Conservation (phyloP, 2,113 vertebrate genomes). For the Heterotis niloticus region DNA sequence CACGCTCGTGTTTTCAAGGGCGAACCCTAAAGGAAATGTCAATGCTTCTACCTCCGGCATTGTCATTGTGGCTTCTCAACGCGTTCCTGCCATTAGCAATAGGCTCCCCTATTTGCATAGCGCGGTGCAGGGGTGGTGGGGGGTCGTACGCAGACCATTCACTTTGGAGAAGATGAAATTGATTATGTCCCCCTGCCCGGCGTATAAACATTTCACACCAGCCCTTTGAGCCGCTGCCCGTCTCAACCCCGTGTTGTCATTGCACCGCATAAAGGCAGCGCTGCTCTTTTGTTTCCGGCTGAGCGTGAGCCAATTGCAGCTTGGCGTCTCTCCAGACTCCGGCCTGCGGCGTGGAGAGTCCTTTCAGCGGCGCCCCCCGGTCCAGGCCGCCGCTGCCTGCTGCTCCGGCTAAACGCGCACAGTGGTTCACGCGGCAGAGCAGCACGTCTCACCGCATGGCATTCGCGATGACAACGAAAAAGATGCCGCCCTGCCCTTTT, state of each 20-base stretch:
- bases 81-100: background rate
- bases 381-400: conserved; percentile 23
- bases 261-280: conserved; percentile 33
- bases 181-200: background rate
- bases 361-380: conserved; percentile 25
- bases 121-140: background rate
- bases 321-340: conserved; percentile 44
- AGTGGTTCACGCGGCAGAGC: conserved; percentile 34
- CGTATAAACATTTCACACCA: background rate
- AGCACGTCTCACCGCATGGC: conserved; percentile 28
- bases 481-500: background rate
- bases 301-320: conserved; percentile 49
- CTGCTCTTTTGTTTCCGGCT: conserved; percentile 53
- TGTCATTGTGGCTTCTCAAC: background rate
- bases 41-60: background rate
- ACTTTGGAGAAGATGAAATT: background rate
- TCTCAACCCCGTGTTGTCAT: conserved; percentile 9
- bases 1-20: background rate
- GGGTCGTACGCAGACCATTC: background rate
- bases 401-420: conserved; percentile 26
- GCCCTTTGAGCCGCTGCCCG: background rate
- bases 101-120: background rate
- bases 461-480: conserved; percentile 14
- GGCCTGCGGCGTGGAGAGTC: conserved; percentile 30
- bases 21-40: conserved; percentile 1